Base-by-base conservation (phyloP, 2,888 invertebrate genomes). In the Pteria penguin region DNA sequence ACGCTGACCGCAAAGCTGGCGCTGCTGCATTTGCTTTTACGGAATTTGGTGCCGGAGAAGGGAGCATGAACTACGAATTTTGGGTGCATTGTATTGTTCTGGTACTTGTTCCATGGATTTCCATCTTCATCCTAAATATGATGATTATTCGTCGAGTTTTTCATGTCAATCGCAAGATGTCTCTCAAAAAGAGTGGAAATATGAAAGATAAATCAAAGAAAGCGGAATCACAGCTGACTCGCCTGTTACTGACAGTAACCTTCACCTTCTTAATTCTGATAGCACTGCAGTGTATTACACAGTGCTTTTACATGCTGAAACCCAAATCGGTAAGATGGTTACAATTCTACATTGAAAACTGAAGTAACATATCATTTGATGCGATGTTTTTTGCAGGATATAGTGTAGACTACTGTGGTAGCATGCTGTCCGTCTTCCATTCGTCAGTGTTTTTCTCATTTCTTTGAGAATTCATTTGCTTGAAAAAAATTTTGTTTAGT, bases 81-180 rank as follows among this genome's bases (percentile, higher is more conserved):
- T 87, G 86, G 87, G 82, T 87, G 27, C 87, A 87, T 69, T 87
- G 87, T 60, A 87, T 87, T 83, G 82, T 86, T 66, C 83, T 87
- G 1, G 84, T 85, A 1, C 75, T 87, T 29, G 80, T 84, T 24
- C 86, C 87, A n/a, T 85, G 84, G 85, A 73, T 82, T 22, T 76
- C 84, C 4, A 85, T 88, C 18, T 82, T 87, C 65, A 74, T 72
- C 24, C 75, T 88, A 27, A 88, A 87, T 65, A 76, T 86, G 63
- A 62, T 85, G 54, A 88, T 88, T 32, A 86, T 88, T 55, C 63
- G 74, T 4, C 29, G 79, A 66, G 84, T 88, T 14, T 33, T 75
- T 4, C 75, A 69, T 24, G 75, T 84, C n/a, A 85, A 85, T 74
- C 80, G 74, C 22, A 80, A 75, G 61, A 82, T 86, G 84, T 71